Conservation (phyloP, 2,113 vertebrate species). For the Tursiops truncatus region DNA sequence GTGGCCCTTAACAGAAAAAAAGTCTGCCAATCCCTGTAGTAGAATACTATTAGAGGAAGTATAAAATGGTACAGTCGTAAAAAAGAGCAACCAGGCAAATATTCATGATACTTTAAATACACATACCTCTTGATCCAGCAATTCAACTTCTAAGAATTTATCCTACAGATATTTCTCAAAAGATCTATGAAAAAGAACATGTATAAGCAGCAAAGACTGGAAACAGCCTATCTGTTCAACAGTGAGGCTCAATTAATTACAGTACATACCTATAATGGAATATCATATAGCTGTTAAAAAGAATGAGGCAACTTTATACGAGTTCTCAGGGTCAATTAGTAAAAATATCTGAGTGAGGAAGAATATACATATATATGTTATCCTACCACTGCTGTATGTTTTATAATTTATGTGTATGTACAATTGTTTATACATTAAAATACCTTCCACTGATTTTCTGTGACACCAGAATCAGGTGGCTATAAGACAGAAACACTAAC, state of each 20-base stretch:
- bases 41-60: background rate
- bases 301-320: background rate
- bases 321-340: background rate
- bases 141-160: conserved; percentile 24
- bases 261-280: background rate
- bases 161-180: background rate
- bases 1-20: background rate
- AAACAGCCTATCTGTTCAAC: background rate
- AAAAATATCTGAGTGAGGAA: background rate
- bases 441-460: background rate
- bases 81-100: background rate
- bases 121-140: background rate
- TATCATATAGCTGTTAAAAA: conserved; percentile 16
- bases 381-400: background rate
- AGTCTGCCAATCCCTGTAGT: background rate
- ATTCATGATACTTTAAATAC: background rate
- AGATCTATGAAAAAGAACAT: background rate
- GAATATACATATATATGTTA: background rate
- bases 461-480: background rate
- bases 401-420: background rate
- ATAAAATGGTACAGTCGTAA: background rate
- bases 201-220: background rate
- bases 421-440: background rate
- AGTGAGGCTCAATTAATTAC: background rate
- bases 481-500: background rate